Evolutionary conservation across 1,140 invertebrate genomes (phyloP).

Genomic region (Heterodera schachtii): DNA sequence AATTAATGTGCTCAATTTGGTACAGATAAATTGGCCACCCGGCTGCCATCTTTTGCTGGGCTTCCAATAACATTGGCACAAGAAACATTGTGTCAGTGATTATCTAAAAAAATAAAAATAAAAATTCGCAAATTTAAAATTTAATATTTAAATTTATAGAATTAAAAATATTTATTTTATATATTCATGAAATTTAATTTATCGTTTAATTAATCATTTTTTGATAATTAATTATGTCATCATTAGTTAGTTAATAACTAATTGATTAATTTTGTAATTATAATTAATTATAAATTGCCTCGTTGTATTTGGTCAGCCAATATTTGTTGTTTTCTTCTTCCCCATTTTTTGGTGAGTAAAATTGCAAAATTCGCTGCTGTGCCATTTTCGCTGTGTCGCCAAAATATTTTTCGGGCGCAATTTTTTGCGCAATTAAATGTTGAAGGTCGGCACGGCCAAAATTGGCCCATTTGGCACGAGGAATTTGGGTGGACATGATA

Average conservation of each 20-base stretch:
- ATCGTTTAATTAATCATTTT: too few relatives aligned
- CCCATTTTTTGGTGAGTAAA: constrained; percentile 33
- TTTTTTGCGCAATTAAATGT: constrained; percentile 22
- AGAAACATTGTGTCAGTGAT: constrained; percentile 35
- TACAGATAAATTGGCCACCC: constrained; percentile 42
- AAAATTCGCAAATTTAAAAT: background rate
- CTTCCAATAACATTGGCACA: constrained; percentile 37
- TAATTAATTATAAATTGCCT: constrained; percentile 24
- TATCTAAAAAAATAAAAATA: constrained; percentile 15
- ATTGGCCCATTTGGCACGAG: constrained; percentile 28
- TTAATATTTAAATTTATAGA: background rate
- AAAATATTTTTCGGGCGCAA: constrained; percentile 32
- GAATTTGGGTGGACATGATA: constrained; percentile 3
- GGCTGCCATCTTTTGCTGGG: constrained; percentile 23
- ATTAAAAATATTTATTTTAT: too few relatives aligned
- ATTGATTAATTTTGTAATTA: background rate
- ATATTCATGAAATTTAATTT: too few relatives aligned
- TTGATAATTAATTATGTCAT: background rate
- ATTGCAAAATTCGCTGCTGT: constrained; percentile 43
- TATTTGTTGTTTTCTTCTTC: constrained; percentile 19
- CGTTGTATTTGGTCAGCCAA: constrained; percentile 35
- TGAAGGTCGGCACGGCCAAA: constrained; percentile 35
- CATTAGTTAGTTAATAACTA: background rate
- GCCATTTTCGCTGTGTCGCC: constrained; percentile 30
- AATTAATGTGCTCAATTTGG: constrained; percentile 24